phyloP scores from a whole-genome alignment of 2,113 vertebrate genomes.

The Dicentrarchus labrax region DNA sequence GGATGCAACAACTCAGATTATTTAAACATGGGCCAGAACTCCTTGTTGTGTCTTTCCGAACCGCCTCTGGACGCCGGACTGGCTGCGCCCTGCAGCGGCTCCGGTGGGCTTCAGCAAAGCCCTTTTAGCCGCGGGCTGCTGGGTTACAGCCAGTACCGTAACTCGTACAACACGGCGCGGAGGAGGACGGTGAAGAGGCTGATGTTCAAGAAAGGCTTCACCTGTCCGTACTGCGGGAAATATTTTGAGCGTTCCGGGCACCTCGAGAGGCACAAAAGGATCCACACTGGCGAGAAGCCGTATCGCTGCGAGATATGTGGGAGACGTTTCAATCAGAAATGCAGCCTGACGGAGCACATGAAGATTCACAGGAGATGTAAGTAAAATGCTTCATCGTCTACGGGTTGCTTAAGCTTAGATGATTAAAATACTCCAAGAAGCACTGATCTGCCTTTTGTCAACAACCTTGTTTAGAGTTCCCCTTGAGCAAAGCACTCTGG shows the following conservation, averaged over 20 bases:
- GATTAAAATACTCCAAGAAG: background rate
- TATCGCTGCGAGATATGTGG: slow-evolving; percentile 77
- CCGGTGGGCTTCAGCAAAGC: slow-evolving; percentile 40
- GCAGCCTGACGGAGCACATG: slow-evolving; percentile 79
- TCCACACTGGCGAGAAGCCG: slow-evolving; percentile 80
- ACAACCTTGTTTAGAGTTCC: background rate
- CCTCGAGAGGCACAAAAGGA: slow-evolving; percentile 77
- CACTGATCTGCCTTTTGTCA: background rate
- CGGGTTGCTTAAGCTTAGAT: background rate
- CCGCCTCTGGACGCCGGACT: background rate
- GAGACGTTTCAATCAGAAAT: slow-evolving; percentile 78
- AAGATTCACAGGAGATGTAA: slow-evolving; percentile 77
- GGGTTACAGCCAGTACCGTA: slow-evolving; percentile 43
- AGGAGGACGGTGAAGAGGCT: slow-evolving; percentile 70
- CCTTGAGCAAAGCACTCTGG: background rate
- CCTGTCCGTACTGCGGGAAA: slow-evolving; percentile 78
- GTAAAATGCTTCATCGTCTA: background rate
- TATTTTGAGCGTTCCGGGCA: slow-evolving; percentile 71
- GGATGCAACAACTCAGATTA: background rate
- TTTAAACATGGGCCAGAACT: slow-evolving; percentile 35
- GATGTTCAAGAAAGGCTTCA: slow-evolving; percentile 69
- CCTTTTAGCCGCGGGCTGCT: slow-evolving; percentile 42
- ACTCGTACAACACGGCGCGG: slow-evolving; percentile 29
- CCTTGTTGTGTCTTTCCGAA: slow-evolving; percentile 35
- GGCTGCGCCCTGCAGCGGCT: slow-evolving; percentile 12